phyloP scores from a whole-genome alignment of 1,140 invertebrate species.

The Halotydeus destructor region DNA sequence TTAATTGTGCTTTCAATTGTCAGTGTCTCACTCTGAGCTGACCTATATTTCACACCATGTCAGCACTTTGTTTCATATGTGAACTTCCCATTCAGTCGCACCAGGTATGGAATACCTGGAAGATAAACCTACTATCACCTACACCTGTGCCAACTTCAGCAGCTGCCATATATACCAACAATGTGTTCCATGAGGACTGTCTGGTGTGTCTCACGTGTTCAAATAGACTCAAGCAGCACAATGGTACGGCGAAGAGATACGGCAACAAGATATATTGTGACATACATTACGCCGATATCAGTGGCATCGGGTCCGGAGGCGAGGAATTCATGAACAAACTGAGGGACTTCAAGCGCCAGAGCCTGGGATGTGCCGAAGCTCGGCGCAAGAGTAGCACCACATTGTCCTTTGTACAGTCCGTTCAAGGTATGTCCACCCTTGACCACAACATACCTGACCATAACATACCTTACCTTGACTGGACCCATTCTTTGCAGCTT shows the following conservation, averaged over 20 bases:
- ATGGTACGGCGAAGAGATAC: conserved; percentile 64
- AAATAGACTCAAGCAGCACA: conserved; percentile 72
- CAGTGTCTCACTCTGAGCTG: too few relatives aligned
- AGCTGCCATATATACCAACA: conserved; percentile 3
- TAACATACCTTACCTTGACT: too few relatives aligned
- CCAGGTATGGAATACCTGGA: conserved; percentile 29
- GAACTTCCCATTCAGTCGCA: conserved; percentile 77
- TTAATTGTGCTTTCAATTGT: too few relatives aligned
- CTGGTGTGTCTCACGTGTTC: conserved; percentile 68
- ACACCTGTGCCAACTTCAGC: background rate
- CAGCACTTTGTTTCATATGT: conserved; percentile 65
- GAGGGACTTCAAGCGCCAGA: conserved; percentile 81
- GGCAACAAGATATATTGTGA: conserved; percentile 71
- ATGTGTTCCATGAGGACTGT: conserved; percentile 22
- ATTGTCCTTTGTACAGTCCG: conserved; percentile 72
- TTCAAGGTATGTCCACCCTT: conserved; percentile 77
- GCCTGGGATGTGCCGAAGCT: conserved; percentile 70
- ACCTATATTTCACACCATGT: too few relatives aligned
- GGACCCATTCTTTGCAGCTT: too few relatives aligned
- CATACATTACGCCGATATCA: conserved; percentile 75
- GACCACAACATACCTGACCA: too few relatives aligned
- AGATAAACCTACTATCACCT: conserved; percentile 5
- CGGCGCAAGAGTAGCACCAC: conserved; percentile 69
- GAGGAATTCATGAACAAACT: conserved; percentile 82
- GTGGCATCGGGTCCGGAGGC: conserved; percentile 70